These are phyloP conservation scores for Anguilla japonica DNA, from an alignment of 2,113 vertebrate species.

Conservation along the genomic window DNA sequence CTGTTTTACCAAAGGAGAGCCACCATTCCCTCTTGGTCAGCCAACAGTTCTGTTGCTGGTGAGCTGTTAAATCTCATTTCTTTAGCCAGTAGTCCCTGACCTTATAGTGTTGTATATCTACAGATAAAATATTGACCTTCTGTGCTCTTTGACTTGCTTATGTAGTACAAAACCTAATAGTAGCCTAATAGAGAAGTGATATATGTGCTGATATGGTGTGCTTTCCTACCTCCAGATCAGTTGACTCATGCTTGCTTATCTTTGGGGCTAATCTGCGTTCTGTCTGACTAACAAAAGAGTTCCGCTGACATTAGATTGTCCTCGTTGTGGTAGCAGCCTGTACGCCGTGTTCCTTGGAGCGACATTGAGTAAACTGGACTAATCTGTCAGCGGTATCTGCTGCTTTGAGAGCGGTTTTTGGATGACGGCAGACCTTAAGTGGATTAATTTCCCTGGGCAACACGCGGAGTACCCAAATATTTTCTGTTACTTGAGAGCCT, in stretches of 20 bases:
- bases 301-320: background rate
- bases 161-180: background rate
- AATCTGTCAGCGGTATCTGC: constrained; percentile 7
- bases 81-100: background rate
- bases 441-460: constrained; percentile 5
- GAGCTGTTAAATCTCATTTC: constrained; percentile 24
- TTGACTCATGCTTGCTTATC: background rate
- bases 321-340: background rate
- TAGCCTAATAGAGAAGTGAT: background rate
- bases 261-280: background rate
- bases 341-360: background rate
- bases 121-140: background rate
- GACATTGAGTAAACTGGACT: background rate
- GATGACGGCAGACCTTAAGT: background rate
- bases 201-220: background rate
- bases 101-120: background rate
- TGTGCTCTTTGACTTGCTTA: background rate
- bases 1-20: constrained; percentile 96
- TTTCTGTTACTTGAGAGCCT: background rate
- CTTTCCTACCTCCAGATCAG: background rate
- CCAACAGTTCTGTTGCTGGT: constrained; percentile 98
- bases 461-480: background rate
- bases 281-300: background rate
- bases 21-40: constrained; percentile 92
- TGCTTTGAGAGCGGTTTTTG: background rate